Conservation (phyloP, 2,888 invertebrate genomes). For the Aleiodes alternator region DNA sequence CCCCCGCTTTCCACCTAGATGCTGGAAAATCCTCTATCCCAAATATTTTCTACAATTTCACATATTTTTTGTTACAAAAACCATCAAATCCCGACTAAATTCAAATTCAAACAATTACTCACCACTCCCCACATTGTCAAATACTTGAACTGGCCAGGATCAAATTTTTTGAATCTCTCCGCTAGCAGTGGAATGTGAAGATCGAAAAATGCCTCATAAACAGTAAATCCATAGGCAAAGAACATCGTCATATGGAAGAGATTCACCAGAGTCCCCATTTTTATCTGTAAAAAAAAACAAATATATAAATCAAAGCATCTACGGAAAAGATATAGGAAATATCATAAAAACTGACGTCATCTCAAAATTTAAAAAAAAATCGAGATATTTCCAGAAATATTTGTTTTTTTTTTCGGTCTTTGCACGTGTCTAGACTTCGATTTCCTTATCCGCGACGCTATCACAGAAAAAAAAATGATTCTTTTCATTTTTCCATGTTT, state of each 20-base stretch:
- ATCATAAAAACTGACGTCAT: too few relatives aligned
- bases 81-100: background rate
- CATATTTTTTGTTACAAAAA: too few relatives aligned
- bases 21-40: too few relatives aligned
- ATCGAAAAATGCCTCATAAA: conserved; percentile 53
- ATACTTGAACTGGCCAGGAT: conserved; percentile 69
- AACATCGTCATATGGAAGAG: conserved; percentile 54
- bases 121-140: conserved; percentile 72
- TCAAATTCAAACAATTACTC: conserved; percentile 53
- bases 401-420: too few relatives aligned
- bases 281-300: conserved; percentile 45
- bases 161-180: conserved; percentile 57
- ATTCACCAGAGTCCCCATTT: conserved; percentile 57
- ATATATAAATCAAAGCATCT: background rate
- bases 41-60: too few relatives aligned
- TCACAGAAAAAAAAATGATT: too few relatives aligned
- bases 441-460: too few relatives aligned
- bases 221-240: conserved; percentile 58
- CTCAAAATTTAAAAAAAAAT: too few relatives aligned
- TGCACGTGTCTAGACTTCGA: too few relatives aligned
- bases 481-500: too few relatives aligned
- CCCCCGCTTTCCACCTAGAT: too few relatives aligned
- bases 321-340: background rate
- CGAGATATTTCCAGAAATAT: too few relatives aligned
- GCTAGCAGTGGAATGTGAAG: conserved; percentile 62